A percentile compares a stretch with the other conserved stretches of the same genome.
Evolutionary conservation across 2,888 invertebrate species (phyloP).

Genomic region (Elgonia sp.): DNA sequence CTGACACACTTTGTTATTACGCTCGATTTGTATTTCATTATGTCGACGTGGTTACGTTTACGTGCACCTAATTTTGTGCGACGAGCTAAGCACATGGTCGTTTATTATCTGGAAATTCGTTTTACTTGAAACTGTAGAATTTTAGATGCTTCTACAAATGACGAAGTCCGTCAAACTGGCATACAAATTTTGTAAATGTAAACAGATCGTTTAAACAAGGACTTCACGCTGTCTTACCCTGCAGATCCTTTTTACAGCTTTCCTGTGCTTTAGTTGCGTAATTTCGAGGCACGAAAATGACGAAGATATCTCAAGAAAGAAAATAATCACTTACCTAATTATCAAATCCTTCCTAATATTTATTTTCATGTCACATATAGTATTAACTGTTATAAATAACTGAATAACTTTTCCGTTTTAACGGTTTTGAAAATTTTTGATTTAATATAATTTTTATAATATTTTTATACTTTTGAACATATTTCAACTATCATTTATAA

Average conservation of each 20-base stretch:
- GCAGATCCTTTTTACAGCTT: conserved; percentile 82
- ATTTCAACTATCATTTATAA: too few species aligned
- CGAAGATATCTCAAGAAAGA: conserved; percentile 18
- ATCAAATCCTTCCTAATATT: conserved; percentile 16
- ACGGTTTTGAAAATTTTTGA: too few species aligned
- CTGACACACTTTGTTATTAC: conserved; percentile 43
- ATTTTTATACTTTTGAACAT: too few species aligned
- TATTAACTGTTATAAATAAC: background rate
- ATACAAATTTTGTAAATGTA: conserved; percentile 66
- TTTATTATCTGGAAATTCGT: conserved; percentile 72
- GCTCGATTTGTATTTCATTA: conserved; percentile 64
- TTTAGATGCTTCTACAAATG: conserved; percentile 81
- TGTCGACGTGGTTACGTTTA: conserved; percentile 38
- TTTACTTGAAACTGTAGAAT: conserved; percentile 79
- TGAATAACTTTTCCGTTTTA: background rate
- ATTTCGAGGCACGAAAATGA: conserved; percentile 72
- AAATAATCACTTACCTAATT: conserved; percentile 22
- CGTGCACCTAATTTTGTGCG: conserved; percentile 61
- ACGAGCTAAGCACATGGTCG: conserved; percentile 82
- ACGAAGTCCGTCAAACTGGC: conserved; percentile 77
- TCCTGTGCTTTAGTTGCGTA: conserved; percentile 85
- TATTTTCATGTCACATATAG: background rate
- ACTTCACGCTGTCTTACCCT: conserved; percentile 77
- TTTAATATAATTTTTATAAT: too few species aligned
- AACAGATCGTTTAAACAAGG: conserved; percentile 66